These are phyloP conservation scores for Rhyacophila brunnea DNA, from an alignment of 1,140 invertebrate species.

Conservation along the genomic window DNA sequence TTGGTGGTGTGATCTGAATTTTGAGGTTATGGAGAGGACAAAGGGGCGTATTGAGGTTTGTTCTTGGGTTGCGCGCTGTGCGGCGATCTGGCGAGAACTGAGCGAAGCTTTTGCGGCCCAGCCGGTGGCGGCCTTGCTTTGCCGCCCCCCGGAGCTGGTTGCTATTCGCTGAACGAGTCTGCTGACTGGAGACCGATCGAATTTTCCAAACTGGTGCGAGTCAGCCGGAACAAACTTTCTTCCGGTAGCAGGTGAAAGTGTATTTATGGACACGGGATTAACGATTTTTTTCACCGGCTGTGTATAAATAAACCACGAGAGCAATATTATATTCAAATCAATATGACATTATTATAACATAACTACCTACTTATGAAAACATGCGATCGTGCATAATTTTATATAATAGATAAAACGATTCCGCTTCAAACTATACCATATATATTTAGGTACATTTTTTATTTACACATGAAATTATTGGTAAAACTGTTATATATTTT, in stretches of 20 bases:
- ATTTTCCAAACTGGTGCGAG: conserved; percentile 11
- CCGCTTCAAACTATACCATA: too few species aligned
- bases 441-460: too few species aligned
- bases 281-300: too few species aligned
- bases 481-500: too few species aligned
- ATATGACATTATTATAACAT: too few species aligned
- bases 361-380: too few species aligned
- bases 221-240: not conserved
- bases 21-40: conserved; percentile 42
- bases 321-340: too few species aligned
- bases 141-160: not conserved
- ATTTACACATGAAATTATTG: too few species aligned
- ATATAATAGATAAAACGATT: too few species aligned
- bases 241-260: conserved; percentile 24
- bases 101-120: conserved; percentile 28
- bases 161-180: not conserved
- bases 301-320: too few species aligned
- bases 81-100: conserved; percentile 51
- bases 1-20: conserved; percentile 45
- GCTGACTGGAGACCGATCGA: conserved; percentile 10
- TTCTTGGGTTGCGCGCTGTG: conserved; percentile 44
- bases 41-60: conserved; percentile 39
- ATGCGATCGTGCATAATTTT: too few species aligned
- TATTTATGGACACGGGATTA: not conserved
- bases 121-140: conserved; percentile 1